Conservation (phyloP, 2,797 vertebrate genomes). For the Anguilla obscura region DNA sequence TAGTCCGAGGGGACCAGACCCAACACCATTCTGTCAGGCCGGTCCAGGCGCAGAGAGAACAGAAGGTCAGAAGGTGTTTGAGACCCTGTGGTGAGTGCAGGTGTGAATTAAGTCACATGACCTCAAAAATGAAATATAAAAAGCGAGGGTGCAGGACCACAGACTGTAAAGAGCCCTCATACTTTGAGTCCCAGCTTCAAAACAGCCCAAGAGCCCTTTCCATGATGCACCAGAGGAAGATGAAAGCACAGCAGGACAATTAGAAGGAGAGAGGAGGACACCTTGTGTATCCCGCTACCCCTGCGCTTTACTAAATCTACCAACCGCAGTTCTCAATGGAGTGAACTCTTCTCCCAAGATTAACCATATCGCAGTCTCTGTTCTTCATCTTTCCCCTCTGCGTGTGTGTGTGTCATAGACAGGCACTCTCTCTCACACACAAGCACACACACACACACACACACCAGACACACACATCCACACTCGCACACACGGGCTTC, state of each 20-base stretch:
- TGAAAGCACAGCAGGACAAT: conserved; percentile 35
- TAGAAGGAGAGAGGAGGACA: conserved; percentile 8
- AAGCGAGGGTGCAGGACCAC: not conserved
- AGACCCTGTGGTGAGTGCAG: not conserved
- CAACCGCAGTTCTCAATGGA: conserved; percentile 24
- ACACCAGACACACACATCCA: not conserved
- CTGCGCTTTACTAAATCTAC: conserved; percentile 33
- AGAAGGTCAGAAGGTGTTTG: not conserved
- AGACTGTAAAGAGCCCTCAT: conserved; percentile 16
- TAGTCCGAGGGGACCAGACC: not conserved
- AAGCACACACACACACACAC: not conserved
- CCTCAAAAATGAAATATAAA: conserved; percentile 24
- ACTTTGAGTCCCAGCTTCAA: conserved; percentile 26
- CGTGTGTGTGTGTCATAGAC: not conserved
- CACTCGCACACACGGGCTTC: not conserved
- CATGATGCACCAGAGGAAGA: conserved; percentile 17
- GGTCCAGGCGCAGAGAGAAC: not conserved
- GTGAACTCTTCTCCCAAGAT: not conserved
- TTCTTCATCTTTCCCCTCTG: not conserved
- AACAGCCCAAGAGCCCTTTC: conserved; percentile 31
- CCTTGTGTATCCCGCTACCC: conserved; percentile 18
- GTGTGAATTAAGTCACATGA: not conserved
- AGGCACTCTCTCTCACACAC: not conserved
- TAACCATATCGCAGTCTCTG: not conserved
- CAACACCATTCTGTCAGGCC: not conserved